Evolutionary conservation across 2,888 invertebrate species (phyloP), one percentile per base, ranked within the genome.

Genomic region (Acanthococcus lagerstroemiae): DNA sequence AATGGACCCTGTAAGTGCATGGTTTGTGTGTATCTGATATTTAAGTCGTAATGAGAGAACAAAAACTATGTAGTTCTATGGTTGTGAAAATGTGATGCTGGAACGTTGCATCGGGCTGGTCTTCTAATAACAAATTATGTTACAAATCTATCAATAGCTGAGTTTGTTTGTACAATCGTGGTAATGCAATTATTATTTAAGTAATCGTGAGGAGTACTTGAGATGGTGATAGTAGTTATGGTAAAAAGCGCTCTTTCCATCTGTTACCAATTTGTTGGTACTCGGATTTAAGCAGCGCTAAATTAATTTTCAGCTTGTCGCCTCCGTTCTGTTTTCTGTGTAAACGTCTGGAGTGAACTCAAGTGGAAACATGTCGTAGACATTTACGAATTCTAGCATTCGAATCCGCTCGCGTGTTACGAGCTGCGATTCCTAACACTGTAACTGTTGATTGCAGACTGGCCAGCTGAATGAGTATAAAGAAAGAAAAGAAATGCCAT

Each of bases 381-480:
- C n/a, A n/a, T n/a, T n/a, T n/a, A n/a, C n/a, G n/a, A n/a, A n/a
- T n/a, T n/a, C n/a, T n/a, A n/a, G n/a, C n/a, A n/a, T n/a, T n/a
- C n/a, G n/a, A n/a, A n/a, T n/a, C n/a, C n/a, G n/a, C n/a, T n/a
- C n/a, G n/a, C n/a, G n/a, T n/a, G n/a, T n/a, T n/a, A n/a, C n/a
- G n/a, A n/a, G n/a, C n/a, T n/a, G n/a, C n/a, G n/a, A n/a, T n/a
- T n/a, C n/a, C n/a, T n/a, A n/a, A n/a, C n/a, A n/a, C n/a, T n/a
- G n/a, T n/a, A n/a, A n/a, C n/a, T n/a, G n/a, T n/a, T n/a, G n/a
- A 21, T 81, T 80, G 52, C 76, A 95, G 95, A 92, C 94, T 71
- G 97, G 97, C 1, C 95, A 96, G 77, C 79, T 99, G 57, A 96
- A 99, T 78, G 99, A 99, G 76, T 99, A 96, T 76, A 95, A 95